Evolutionary conservation across 1,140 invertebrate genomes (phyloP).

Genomic region (Telenomus remus): DNA sequence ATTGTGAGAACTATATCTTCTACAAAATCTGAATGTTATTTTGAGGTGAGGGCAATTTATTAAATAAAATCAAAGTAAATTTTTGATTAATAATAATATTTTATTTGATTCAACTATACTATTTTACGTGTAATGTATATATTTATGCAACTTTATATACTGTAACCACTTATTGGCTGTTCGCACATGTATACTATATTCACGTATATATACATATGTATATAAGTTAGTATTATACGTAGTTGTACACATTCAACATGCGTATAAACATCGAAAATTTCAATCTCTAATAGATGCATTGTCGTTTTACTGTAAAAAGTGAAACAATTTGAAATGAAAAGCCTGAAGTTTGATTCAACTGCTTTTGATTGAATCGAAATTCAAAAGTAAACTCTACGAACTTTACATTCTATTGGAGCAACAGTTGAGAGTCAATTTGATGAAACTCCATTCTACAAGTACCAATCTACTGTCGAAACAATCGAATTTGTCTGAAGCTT

Average conservation of each 20-base stretch:
- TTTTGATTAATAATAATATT: conserved; percentile 49
- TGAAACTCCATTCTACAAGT: too few relatives aligned
- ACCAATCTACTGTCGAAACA: too few relatives aligned
- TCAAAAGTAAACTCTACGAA: too few relatives aligned
- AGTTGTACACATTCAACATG: conserved; percentile 49
- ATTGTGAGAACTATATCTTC: too few relatives aligned
- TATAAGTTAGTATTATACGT: conserved; percentile 31
- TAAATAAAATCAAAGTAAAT: too few relatives aligned
- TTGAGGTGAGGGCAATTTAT: too few relatives aligned
- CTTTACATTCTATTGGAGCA: too few relatives aligned
- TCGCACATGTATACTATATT: conserved; percentile 40
- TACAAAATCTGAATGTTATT: too few relatives aligned
- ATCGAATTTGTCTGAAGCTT: too few relatives aligned
- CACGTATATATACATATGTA: conserved; percentile 44
- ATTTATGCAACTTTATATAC: conserved; percentile 43
- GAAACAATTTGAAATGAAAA: conserved; percentile 19
- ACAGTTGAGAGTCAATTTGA: too few relatives aligned
- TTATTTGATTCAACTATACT: conserved; percentile 51
- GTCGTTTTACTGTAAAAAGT: conserved; percentile 15
- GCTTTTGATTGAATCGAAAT: too few relatives aligned
- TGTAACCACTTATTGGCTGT: conserved; percentile 36
- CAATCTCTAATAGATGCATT: conserved; percentile 46
- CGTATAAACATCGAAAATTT: conserved; percentile 61
- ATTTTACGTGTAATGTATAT: conserved; percentile 51
- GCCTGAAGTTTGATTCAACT: too few relatives aligned